Evolutionary conservation across 2,797 vertebrate genomes (phyloP).

Genomic region (Sebastes glaucus): DNA sequence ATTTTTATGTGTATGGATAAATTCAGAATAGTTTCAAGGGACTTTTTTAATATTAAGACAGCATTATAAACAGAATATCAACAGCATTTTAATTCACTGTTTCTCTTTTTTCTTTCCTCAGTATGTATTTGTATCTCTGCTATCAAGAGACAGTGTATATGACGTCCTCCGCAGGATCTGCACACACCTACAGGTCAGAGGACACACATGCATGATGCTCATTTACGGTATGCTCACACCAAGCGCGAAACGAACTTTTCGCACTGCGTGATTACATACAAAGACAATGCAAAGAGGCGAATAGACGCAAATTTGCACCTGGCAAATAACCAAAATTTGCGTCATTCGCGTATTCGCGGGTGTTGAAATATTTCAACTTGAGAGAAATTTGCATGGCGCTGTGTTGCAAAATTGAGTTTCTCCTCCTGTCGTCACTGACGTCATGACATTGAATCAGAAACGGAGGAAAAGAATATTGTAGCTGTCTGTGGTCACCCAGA

Average conservation of each 20-base stretch:
- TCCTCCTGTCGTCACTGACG: no score
- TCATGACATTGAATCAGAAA: no score
- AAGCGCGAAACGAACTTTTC: accelerated
- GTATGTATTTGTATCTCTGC: constrained; percentile 96
- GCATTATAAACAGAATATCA: background rate
- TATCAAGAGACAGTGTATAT: constrained; percentile 95
- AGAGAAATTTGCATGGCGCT: no score
- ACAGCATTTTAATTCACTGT: background rate
- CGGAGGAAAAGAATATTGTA: no score
- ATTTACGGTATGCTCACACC: background rate
- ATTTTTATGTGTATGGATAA: background rate
- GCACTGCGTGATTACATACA: no score
- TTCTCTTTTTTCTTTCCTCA: constrained; percentile 58
- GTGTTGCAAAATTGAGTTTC: no score
- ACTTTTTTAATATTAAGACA: background rate
- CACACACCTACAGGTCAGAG: constrained; percentile 93
- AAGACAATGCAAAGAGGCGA: no score
- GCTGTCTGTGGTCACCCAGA: no score
- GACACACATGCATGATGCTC: background rate
- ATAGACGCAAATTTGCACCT: no score
- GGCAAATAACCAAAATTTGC: no score
- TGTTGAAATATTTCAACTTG: no score
- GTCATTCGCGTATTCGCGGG: no score
- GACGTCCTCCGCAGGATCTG: constrained; percentile 93
- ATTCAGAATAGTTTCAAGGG: background rate